Base-by-base conservation (phyloP, 2,113 vertebrate genomes). In the Dipodomys merriami region DNA sequence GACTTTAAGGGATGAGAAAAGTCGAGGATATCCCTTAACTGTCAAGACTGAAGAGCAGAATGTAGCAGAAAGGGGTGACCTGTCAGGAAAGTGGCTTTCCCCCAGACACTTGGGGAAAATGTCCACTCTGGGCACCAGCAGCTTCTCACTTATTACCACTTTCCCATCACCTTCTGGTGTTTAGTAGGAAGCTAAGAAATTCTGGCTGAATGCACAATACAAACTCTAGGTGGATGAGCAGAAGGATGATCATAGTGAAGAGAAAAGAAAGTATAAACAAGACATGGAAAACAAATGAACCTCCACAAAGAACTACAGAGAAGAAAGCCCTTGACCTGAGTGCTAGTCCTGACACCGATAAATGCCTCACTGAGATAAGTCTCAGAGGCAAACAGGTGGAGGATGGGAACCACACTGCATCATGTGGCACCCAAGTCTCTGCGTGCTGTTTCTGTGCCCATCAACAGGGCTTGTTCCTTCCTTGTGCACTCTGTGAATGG, bases 401-500 rank as follows among this genome's bases (percentile, higher is more conserved):
- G 19, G 49, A 35, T 60, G 49, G 30, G 11, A 62, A 44, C 69
- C 46, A 71, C 13, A 7, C 44, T 82, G 46, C 19, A 72, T 12
- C 35, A 27, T 57, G 53, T 57, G 4, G 12, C 15, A 57, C 53
- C 53, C n/a, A 87, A n/a, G 35, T 30, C 20, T 90, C n/a, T 68
- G 39, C 15, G 33, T 49, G 33, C 15, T 65, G 7, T 72, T 82
- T 93, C 73, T 39, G 46, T 39, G 72, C 67, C 80, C 1, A 1
- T 46, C 85, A 91, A 77, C 57, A 64, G 60, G 53, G 68, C 35
- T 29, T 46, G 25, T 23, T 91, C 72, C 53, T 83, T 57, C 39
- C 49, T 82, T 93, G 44, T n/a, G 15, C 87, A 73, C 81, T 81
- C 35, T 46, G 23, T 85, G 84, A 76, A 91, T 91, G 53, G 22